Percentiles rank a stretch among this genome's conserved stretches.
Evolutionary conservation across 1,140 invertebrate genomes (phyloP).

Genomic region (Ctenoplectra terminalis): DNA sequence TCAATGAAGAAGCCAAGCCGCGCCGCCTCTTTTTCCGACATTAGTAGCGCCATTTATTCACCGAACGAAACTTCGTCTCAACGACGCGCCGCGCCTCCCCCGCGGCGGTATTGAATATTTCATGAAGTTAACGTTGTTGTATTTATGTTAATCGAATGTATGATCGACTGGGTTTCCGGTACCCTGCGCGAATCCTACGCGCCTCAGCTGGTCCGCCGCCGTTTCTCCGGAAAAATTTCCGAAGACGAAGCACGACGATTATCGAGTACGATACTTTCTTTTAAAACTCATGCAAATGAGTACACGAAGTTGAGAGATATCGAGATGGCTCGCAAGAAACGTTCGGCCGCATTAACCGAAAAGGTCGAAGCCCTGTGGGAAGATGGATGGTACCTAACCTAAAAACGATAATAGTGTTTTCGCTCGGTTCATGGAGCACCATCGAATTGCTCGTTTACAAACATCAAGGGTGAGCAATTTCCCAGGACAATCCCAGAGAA

Average conservation of each 20-base stretch:
- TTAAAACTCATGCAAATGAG: not conserved
- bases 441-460: conserved; percentile 29
- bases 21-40: conserved; percentile 38
- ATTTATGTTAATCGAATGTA: conserved; percentile 60
- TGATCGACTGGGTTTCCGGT: conserved; percentile 20
- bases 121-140: conserved; percentile 60
- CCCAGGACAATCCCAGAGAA: conserved; percentile 10
- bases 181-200: not conserved
- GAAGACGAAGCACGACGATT: not conserved
- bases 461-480: conserved; percentile 32
- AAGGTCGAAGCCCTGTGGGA: not conserved
- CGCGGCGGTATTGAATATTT: conserved; percentile 53
- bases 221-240: not conserved
- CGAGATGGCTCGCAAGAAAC: not conserved
- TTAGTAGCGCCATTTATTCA: conserved; percentile 56
- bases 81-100: conserved; percentile 5
- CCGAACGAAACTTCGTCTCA: conserved; percentile 22
- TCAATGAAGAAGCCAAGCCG: conserved; percentile 45
- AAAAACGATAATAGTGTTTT: conserved; percentile 27
- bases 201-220: too few relatives aligned
- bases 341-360: conserved; percentile 8
- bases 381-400: not conserved
- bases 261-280: conserved; percentile 1
- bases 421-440: not conserved
- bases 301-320: too few relatives aligned